Percentiles rank a stretch among this genome's conserved stretches.
Conservation (phyloP, 2,797 vertebrate genomes). For the Halcyon leucocephala region DNA sequence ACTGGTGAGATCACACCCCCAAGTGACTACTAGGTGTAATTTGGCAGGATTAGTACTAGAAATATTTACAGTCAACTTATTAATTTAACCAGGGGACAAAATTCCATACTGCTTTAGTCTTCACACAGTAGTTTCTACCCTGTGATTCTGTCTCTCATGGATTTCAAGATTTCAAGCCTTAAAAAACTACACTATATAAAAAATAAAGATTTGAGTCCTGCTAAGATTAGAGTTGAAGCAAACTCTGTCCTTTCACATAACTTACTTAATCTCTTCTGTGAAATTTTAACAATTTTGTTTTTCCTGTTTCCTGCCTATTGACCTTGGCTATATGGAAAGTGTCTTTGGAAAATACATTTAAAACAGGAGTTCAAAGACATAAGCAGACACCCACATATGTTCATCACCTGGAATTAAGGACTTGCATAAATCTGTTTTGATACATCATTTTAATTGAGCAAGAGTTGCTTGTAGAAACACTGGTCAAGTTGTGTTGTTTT, state of each 20-base stretch:
- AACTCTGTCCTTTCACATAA: background rate
- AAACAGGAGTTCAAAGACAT: background rate
- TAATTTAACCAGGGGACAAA: background rate
- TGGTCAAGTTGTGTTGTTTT: background rate
- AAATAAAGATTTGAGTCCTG: background rate
- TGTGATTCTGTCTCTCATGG: background rate
- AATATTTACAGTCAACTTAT: background rate
- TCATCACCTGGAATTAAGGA: background rate
- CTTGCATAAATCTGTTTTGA: background rate
- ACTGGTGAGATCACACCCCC: background rate
- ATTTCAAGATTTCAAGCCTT: background rate
- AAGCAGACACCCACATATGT: background rate
- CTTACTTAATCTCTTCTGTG: background rate
- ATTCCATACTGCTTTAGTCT: background rate
- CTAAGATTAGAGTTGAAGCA: background rate
- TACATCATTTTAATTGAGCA: slow-evolving; percentile 17
- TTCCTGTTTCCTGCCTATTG: background rate
- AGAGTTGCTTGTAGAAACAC: slow-evolving; percentile 25
- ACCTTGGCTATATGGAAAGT: background rate
- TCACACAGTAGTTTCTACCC: background rate
- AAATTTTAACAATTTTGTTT: background rate
- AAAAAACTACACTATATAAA: background rate
- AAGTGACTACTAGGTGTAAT: background rate
- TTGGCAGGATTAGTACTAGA: background rate
- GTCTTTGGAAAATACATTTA: background rate